Evolutionary conservation across 2,888 invertebrate species (phyloP), one percentile per base, ranked within the genome.

Genomic region (Thumatha senex): DNA sequence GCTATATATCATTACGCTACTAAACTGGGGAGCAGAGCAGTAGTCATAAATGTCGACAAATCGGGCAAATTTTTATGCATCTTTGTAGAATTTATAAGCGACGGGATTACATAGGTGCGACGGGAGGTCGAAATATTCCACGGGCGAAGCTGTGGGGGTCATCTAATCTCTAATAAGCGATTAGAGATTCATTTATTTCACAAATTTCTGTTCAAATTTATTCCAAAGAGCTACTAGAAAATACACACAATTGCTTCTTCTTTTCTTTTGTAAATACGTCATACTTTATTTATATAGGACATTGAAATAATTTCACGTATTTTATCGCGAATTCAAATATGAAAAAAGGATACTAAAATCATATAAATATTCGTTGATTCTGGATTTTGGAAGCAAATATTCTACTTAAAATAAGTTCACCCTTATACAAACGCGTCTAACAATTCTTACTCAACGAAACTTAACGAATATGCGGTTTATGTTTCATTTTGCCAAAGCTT

Each of bases 341-440:
- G 70, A 73, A 74, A 72, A n/a, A 76, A 73, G 80, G 77, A 71
- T 75, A 78, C 78, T 77, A 88, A 86, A 82, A 86, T 84, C 80
- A 81, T 88, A 86, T 81, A 83, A 88, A 89, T 84, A 86, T 90
- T 90, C 90, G 90, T 90, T 90, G 90, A 89, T 78, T 84, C 73
- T 85, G 79, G 77, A 80, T 82, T 70, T 84, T 79, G 80, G 79
- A 88, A 87, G 87, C 86, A 78, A 85, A 83, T 76, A 75, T 73
- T 76, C 74, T 78, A 81, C 74, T 72, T 77, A 74, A 77, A 82
- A 79, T 70, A 71, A 73, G 69, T 58, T 51, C 57, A 64, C 64
- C 67, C 70, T 73, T 70, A 65, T 72, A 70, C 71, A 67, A 66
- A 63, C 56, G 51, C 63, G 50, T 50, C 45, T n/a, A 39, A 38